Base-by-base conservation (phyloP, 2,797 vertebrate genomes). In the Loriculus beryllinus region DNA sequence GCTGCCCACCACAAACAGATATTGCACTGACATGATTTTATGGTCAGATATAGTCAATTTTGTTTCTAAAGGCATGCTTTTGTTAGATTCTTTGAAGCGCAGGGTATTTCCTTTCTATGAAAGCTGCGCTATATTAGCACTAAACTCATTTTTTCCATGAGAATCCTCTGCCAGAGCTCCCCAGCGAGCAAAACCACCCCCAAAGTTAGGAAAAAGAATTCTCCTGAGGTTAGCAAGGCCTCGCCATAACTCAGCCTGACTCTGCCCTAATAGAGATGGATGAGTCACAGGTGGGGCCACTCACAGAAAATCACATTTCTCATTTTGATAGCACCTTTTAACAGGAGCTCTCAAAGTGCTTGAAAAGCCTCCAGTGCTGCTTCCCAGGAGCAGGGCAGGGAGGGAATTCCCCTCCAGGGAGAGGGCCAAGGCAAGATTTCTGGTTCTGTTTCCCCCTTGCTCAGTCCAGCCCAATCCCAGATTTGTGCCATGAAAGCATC, bases 321-420 rank as follows among this genome's bases (percentile, higher is more conserved):
- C 96, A 96, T 90, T 83, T 81, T 92, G 90, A 91, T 75, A 31
- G 72, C 87, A 93, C 90, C 85, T 90, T 96, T 95, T 85, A 95
- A 48, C 82, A 79, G 90, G 62, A 96, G 87, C 87, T 68, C 86
- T 90, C 92, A 59, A 79, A 94, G 86, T n/a, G 83, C 86, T 47
- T 47, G 59, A 43, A 75, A 91, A 94, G 5, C 90, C 90, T 79
- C 74, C 43, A 57, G 59, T 51, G 91, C 79, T 9, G n/a, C 86
- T 94, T 86, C 54, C 86, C 39, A 23, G 52, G 65, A 19, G 0
- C 15, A n/a, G 90, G 31, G 23, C 80, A 65, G 1, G 47, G 80
- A 37, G 67, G 49, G 84, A 78, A 81, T 54, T 83, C 42, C 42
- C n/a, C 63, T 33, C 4, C 35, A 52, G 57, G 28, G 52, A 28